Base-by-base conservation (phyloP, 2,888 invertebrate genomes). In the Sinhomidia bicolor region DNA sequence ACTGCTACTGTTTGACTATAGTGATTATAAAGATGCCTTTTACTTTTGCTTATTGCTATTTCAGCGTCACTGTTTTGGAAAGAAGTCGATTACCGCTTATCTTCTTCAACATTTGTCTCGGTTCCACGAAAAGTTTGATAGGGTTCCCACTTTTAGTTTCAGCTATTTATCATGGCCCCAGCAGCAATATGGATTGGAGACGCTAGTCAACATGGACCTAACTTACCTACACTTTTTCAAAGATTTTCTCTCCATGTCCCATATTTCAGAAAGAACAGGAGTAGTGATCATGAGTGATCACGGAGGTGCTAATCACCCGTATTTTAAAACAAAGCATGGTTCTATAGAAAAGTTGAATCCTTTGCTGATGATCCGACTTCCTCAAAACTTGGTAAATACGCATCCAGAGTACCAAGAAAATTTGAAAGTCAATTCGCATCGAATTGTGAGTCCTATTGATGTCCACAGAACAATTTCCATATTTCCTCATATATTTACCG, bases 271-370 rank as follows among this genome's bases (percentile, higher is more conserved):
- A 20, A 89, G 82, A 20, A 90, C 91, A 0, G 44, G 89, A 2
- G 60, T 91, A 32, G 36, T 91, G 10, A 57, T 91, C 12, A 78
- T 89, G 85, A 85, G 87, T 12, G 91, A 91, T 17, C 86, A 89
- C n/a, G 91, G 90, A 12, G 82, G 68, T 36, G 36, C 57, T 10
- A 78, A 65, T 9, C 76, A 74, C 12, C 54, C 62, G 0, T 91
- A 90, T 51, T 83, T 85, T 9, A 79, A 65, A 2, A 88, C 89
- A 10, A 68, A 82, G 54, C 89, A 90, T 80, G 90, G 91, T 0
- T 32, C 62, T 0, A 10, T 89, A 1, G 91, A 91, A 78, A 71
- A 89, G 10, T 12, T 89, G 26, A 83, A 79, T 29, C 86, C 90
- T 2, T 81, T 90, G 3, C 36, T 91, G 14, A 71, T 90, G 23